Base-by-base conservation (phyloP, 2,113 vertebrate species). In the Oxyruncus cristatus region DNA sequence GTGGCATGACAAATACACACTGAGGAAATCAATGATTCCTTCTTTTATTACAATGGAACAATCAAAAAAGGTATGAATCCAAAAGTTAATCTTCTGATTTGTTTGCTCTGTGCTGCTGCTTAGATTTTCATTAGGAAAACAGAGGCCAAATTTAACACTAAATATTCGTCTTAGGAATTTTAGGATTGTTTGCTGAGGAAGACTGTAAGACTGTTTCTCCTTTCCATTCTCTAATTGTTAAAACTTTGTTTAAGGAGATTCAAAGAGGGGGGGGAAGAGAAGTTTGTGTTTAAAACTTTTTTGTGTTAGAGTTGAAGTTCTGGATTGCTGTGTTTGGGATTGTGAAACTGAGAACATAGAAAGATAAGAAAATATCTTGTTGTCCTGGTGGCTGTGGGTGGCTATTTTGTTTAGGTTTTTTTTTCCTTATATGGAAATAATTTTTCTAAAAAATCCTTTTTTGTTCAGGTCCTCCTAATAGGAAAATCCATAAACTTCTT, bases 401-500 rank as follows among this genome's bases (percentile, higher is more conserved):
- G 8, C 14, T 70, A 58, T 37, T 74, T 66, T 50, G 14, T n/a
- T 90, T 49, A 7, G 4, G 4, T 15, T 16, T 16, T 4, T 32
- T 42, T 46, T 59, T 61, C 7, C 5, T 67, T 85, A 21, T 1
- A 47, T 26, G 26, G 17, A 77, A 89, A 72, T 91, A 0, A 11
- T 27, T 81, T 67, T 53, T 22, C 58, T 11, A 2, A 20, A 14
- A 53, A 55, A 70, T 75, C 2, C 6, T 86, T 32, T 46, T 77
- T 53, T 90, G 11, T 90, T 68, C 67, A 99, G 99, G 99, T 99
- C 14, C 98, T 99, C 62, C 97, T 99, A 78, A 99, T 99, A 81
- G 99, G 99, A 82, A 99, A 99, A 96, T 99, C 99, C 85, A 99
- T 99, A 80, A 99, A 99, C 98, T 99, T 99, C 97, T 98, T 99